These are phyloP conservation scores for Helleia helle DNA, from an alignment of 2,888 invertebrate species.

Conservation along the genomic window DNA sequence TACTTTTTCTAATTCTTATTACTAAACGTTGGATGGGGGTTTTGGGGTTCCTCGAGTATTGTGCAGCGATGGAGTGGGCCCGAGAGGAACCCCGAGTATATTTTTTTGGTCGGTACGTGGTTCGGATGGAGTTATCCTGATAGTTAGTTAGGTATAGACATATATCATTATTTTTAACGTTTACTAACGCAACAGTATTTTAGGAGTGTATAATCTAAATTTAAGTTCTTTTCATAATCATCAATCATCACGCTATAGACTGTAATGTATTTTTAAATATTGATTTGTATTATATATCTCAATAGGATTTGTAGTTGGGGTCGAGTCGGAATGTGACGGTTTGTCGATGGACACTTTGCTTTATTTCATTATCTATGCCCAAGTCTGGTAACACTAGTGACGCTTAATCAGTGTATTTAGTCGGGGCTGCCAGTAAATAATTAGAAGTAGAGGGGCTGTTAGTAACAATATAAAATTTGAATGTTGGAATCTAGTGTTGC, in stretches of 20 bases:
- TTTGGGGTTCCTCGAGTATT: constrained; percentile 2
- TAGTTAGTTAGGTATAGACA: constrained; percentile 54
- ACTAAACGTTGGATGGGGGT: constrained; percentile 13
- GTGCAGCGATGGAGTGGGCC: background rate
- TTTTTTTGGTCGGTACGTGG: constrained; percentile 15
- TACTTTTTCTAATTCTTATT: constrained; percentile 28
- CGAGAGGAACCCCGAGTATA: constrained; percentile 7
- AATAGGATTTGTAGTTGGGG: constrained; percentile 26
- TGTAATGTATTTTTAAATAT: constrained; percentile 27
- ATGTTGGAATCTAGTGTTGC: background rate
- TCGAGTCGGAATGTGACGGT: constrained; percentile 22
- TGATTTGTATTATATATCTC: constrained; percentile 24
- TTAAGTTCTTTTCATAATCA: constrained; percentile 45
- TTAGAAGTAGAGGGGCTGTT: background rate
- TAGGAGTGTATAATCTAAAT: constrained; percentile 59
- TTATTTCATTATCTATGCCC: constrained; percentile 11
- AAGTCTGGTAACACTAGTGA: constrained; percentile 26
- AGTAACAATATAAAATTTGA: background rate
- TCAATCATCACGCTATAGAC: constrained; percentile 36
- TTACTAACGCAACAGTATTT: constrained; percentile 69
- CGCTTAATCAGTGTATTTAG: background rate
- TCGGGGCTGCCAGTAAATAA: background rate
- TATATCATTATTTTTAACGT: constrained; percentile 71
- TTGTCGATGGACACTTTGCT: constrained; percentile 2
- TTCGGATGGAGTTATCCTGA: constrained; percentile 18